Percentiles rank a stretch among this genome's conserved stretches.
These are phyloP conservation scores for Burhinus bistriatus DNA, from an alignment of 2,113 vertebrate genomes.

Conservation along the genomic window DNA sequence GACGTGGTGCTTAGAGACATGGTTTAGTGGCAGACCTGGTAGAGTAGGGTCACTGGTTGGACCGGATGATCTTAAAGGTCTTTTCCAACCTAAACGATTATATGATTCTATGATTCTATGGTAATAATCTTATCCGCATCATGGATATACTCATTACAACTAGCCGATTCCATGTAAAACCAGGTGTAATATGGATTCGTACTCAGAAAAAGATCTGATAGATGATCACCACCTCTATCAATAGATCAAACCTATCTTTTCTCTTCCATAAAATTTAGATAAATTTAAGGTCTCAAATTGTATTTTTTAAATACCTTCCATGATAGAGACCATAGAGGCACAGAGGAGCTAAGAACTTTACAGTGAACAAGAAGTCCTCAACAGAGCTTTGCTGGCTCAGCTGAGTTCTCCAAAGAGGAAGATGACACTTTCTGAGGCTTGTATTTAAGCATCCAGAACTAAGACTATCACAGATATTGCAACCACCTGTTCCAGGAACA, in stretches of 20 bases:
- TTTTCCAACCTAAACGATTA: too few relatives aligned
- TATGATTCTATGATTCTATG: too few relatives aligned
- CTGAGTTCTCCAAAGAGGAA: background rate
- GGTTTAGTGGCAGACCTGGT: too few relatives aligned
- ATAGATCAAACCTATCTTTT: background rate
- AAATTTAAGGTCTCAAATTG: background rate
- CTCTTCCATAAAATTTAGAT: background rate
- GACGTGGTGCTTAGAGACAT: too few relatives aligned
- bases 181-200: background rate
- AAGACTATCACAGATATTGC: background rate
- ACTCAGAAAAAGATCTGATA: background rate
- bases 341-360: background rate
- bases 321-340: background rate
- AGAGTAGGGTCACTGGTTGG: too few relatives aligned
- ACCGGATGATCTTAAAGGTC: too few relatives aligned
- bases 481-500: background rate
- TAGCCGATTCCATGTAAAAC: background rate
- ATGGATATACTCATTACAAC: background rate
- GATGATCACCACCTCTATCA: background rate
- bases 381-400: background rate
- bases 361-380: background rate
- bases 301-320: background rate
- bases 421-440: background rate
- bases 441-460: background rate
- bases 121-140: background rate